phyloP scores from a whole-genome alignment of 2,797 vertebrate genomes.

The Mallotus villosus region DNA sequence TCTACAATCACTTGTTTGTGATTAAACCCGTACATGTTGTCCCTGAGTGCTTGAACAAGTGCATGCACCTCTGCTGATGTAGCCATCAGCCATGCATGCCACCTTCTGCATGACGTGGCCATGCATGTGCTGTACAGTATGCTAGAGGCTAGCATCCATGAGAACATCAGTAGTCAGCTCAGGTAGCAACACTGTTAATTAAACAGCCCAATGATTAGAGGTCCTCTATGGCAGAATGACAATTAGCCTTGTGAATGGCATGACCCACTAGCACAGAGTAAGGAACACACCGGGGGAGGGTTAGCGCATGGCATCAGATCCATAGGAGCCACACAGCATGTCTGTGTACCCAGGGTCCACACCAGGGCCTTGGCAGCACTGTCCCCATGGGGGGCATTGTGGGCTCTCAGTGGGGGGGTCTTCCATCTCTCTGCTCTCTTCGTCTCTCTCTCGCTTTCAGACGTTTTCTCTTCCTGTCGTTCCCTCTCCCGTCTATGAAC shows the following conservation, averaged over 20 bases:
- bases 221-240: constrained; percentile 62
- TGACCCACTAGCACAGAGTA: constrained; percentile 48
- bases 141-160: not conserved
- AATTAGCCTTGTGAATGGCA: constrained; percentile 66
- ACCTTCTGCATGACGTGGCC: not conserved
- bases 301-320: constrained; percentile 48
- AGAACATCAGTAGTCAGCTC: constrained; percentile 62
- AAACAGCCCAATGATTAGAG: constrained; percentile 50
- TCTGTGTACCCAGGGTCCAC: constrained; percentile 45
- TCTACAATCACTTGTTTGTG: too few relatives aligned
- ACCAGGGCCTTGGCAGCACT: constrained; percentile 45
- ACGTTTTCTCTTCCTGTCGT: not conserved
- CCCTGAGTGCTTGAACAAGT: not conserved
- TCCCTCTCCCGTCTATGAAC: too few relatives aligned
- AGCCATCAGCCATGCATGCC: too few relatives aligned
- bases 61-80: too few relatives aligned
- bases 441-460: constrained; percentile 4
- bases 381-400: constrained; percentile 47
- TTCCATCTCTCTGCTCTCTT: constrained; percentile 8
- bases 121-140: not conserved
- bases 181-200: constrained; percentile 57
- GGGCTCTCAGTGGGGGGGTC: constrained; percentile 44
- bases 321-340: constrained; percentile 50
- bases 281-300: constrained; percentile 57
- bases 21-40: too few relatives aligned